Evolutionary conservation across 2,888 invertebrate species (phyloP), one percentile per base, ranked within the genome.

Genomic region (Chrysolina oricalcia): DNA sequence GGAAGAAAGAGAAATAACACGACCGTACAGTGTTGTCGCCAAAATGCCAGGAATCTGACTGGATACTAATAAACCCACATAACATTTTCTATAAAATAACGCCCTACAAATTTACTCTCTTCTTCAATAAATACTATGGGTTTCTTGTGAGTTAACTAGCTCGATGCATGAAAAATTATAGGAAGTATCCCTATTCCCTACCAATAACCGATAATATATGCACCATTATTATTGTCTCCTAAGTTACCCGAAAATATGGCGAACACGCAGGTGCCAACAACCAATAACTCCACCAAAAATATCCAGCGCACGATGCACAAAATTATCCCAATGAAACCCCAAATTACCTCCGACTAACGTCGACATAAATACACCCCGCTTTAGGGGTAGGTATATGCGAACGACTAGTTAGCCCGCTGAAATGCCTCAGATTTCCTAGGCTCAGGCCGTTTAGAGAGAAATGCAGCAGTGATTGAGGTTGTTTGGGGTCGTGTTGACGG

Each of bases 391-490:
- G 35, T 64, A 53, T 64, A 40, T 67, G 62, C 48, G 67, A 77
- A 76, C 72, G 79, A 69, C 63, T 80, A 78, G 76, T 80, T 81
- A 74, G 75, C 69, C 69, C 67, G 72, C 66, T 78, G 77, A 76
- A 79, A 82, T 81, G 80, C 75, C 80, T 81, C 74, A 71, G 79
- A 78, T 78, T 80, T 79, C 76, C 74, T 80, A 78, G 79, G 80
- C 67, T 59, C 35, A 35, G 59, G 35, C 35, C 59, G 59, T 80
- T 78, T 76, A 66, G 77, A 72, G 70, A 66, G 81, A 79, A 81
- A 81, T 80, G 81, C 71, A 76, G 79, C 78, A 77, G 78, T 79
- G 80, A 80, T 81, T 80, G 79, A 76, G 79, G 79, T 79, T 72
- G 78, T 79, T 59, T 59, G n/a, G 59, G 59, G 59, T 59, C n/a